Conservation (phyloP, 1,140 invertebrate genomes). For the Epicauta chinensis region DNA sequence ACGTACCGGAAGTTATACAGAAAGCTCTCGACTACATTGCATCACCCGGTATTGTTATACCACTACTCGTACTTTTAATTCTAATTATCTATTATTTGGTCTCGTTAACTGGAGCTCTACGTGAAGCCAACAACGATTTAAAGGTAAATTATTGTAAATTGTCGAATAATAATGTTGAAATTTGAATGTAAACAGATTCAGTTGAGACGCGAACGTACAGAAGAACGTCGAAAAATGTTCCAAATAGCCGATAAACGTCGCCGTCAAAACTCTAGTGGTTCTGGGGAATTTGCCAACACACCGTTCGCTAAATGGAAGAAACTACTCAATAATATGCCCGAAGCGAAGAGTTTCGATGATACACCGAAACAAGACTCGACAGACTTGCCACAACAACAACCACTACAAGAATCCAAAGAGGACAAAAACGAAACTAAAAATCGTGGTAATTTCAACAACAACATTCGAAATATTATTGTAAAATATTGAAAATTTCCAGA, state of each 20-base stretch:
- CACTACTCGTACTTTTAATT: constrained; percentile 81
- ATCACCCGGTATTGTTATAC: constrained; percentile 92
- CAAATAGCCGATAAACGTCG: constrained; percentile 69
- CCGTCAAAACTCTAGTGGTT: constrained; percentile 48
- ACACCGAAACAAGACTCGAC: constrained; percentile 36
- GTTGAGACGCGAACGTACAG: constrained; percentile 79
- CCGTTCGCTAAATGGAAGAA: constrained; percentile 65
- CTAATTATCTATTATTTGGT: constrained; percentile 93
- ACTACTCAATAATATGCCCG: constrained; percentile 53
- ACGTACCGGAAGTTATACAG: constrained; percentile 61
- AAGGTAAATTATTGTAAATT: constrained; percentile 50
- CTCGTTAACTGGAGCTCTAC: constrained; percentile 80
- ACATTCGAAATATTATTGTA: not conserved
- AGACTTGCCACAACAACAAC: constrained; percentile 7
- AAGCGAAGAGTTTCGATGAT: constrained; percentile 48
- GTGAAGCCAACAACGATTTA: constrained; percentile 90
- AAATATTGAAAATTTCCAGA: constrained; percentile 43
- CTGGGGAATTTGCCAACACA: constrained; percentile 48
- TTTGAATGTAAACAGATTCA: constrained; percentile 54
- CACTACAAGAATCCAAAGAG: constrained; percentile 7
- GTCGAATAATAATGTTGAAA: constrained; percentile 6
- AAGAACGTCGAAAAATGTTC: constrained; percentile 89
- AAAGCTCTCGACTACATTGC: constrained; percentile 75
- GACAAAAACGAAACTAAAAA: constrained; percentile 16
- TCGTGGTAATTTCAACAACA: not conserved